Base-by-base conservation (phyloP, 2,888 invertebrate genomes). In the Antheraea assamensis region DNA sequence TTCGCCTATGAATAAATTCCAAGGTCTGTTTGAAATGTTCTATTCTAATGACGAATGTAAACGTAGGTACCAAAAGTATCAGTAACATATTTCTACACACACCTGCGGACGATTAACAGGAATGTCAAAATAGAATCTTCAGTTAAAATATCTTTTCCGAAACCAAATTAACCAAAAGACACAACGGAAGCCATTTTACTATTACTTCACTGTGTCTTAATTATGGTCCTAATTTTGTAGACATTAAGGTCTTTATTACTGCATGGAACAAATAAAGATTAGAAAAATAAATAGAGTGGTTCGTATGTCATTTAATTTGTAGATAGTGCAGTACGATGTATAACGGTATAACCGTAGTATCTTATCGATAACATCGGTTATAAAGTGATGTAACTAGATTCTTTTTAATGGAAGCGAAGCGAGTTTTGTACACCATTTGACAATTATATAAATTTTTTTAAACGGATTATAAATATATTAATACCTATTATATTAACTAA, bases 21-120 rank as follows among this genome's bases (percentile, higher is more conserved):
- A 2, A n/a, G 13, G n/a, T 71, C 4, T 71, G 30, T 71, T 21
- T 74, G 76, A 79, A 80, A 79, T 75, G 21, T 64, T 52, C 78
- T 73, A 77, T 78, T 75, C 75, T 82, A 78, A 83, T 84, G 83
- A 84, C 82, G 77, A 78, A 84, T 84, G 81, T 76, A 66, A 52
- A 52, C 17, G 49, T 52, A 52, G 21, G 52, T 75, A 75, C 61
- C 72, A 70, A 79, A 82, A 84, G 83, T 85, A 87, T 86, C 83
- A 85, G 83, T 83, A 82, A 79, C 83, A 83, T 85, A 91, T 92
- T 85, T 87, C 80, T 70, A 61, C n/a, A 74, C 84, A 85, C 93
- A 93, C 92, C 92, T 93, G 93, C 81, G 87, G 78, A 79, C 92
- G 86, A 92, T 93, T 93, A 93, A 91, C 93, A 90, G 87, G 83